Evolutionary conservation across 2,888 invertebrate genomes (phyloP).

Genomic region (Stenurella melanura): DNA sequence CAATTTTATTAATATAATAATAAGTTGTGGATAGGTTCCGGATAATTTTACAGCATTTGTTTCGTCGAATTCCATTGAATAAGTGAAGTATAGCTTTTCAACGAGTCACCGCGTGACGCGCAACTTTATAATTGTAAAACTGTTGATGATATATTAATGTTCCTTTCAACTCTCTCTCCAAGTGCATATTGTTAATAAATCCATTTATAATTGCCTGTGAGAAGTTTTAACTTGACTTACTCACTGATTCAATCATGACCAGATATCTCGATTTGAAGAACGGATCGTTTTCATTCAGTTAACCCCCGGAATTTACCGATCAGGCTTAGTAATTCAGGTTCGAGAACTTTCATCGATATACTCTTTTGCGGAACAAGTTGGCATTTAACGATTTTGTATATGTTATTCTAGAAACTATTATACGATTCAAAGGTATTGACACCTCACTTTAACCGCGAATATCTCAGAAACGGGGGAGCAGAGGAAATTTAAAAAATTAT

Average conservation of each 20-base stretch:
- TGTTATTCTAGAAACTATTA: too few species aligned
- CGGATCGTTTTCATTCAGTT: conserved; percentile 42
- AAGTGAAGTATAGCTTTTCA: conserved; percentile 61
- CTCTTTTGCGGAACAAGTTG: too few species aligned
- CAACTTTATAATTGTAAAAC: conserved; percentile 66
- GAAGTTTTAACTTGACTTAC: conserved; percentile 53
- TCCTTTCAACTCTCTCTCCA: conserved; percentile 62
- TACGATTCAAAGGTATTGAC: too few species aligned
- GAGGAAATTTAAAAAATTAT: too few species aligned
- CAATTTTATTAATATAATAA: conserved; percentile 59
- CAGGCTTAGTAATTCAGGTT: conserved; percentile 16
- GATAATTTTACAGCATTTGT: conserved; percentile 61
- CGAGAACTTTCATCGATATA: conserved; percentile 8
- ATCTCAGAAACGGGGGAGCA: too few species aligned
- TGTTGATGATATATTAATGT: conserved; percentile 66
- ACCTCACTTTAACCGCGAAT: too few species aligned
- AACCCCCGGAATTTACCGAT: conserved; percentile 33
- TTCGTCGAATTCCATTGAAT: conserved; percentile 62
- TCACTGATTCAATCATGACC: conserved; percentile 56
- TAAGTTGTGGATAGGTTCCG: conserved; percentile 56
- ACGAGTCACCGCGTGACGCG: conserved; percentile 62
- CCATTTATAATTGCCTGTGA: conserved; percentile 66
- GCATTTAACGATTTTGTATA: too few species aligned
- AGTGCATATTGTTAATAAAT: conserved; percentile 65
- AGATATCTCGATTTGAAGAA: conserved; percentile 51